These are phyloP conservation scores for Drusus annulatus DNA, from an alignment of 1,140 invertebrate species.

Conservation along the genomic window DNA sequence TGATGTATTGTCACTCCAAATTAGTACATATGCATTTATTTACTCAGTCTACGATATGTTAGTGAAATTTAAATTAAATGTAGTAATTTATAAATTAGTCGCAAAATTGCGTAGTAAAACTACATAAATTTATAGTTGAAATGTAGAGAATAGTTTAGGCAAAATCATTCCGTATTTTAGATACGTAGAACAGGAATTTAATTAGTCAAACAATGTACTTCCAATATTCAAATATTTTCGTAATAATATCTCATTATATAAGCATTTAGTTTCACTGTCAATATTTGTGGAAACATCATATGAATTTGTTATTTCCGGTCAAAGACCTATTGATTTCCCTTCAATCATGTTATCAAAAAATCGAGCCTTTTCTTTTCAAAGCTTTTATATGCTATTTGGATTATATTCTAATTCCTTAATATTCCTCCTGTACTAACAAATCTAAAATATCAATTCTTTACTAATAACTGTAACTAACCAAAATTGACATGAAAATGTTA, in stretches of 20 bases:
- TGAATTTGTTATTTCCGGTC: too few species aligned
- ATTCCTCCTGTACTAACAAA: too few species aligned
- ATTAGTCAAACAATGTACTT: conserved; percentile 27
- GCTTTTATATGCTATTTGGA: too few species aligned
- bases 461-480: too few species aligned
- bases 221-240: conserved; percentile 11
- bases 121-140: conserved; percentile 49
- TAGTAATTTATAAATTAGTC: conserved; percentile 36
- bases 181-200: conserved; percentile 5
- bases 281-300: background rate
- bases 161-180: conserved; percentile 44
- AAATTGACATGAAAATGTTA: too few species aligned
- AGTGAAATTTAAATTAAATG: conserved; percentile 20
- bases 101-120: conserved; percentile 43
- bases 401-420: too few species aligned
- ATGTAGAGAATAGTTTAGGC: conserved; percentile 40
- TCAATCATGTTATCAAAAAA: too few species aligned
- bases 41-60: conserved; percentile 32
- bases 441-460: too few species aligned
- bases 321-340: too few species aligned
- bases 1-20: conserved; percentile 45
- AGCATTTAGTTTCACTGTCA: background rate
- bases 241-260: background rate
- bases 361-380: too few species aligned
- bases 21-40: conserved; percentile 36